These are phyloP conservation scores for Symphodus melops DNA, from an alignment of 2,113 vertebrate species.

Conservation along the genomic window DNA sequence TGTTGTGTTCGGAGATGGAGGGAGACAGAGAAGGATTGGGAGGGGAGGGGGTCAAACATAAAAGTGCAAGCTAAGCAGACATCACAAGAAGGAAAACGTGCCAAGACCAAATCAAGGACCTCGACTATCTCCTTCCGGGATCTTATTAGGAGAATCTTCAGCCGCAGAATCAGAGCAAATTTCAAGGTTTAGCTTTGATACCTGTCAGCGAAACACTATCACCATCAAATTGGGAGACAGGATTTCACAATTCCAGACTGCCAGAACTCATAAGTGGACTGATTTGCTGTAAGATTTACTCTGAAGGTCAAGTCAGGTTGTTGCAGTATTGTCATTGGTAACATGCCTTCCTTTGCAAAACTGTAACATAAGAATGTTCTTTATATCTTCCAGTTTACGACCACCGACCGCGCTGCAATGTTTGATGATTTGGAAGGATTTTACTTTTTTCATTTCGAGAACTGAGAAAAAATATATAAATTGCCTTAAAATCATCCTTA, in stretches of 20 bases:
- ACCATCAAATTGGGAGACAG: neutral
- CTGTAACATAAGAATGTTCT: neutral
- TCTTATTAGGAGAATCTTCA: conserved; percentile 27
- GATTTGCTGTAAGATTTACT: neutral
- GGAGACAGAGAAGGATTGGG: neutral
- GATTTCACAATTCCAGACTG: neutral
- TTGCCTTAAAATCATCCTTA: too few species aligned
- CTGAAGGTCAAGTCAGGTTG: neutral
- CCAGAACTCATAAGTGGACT: neutral
- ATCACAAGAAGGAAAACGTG: conserved; percentile 22
- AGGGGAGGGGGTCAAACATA: conserved; percentile 12
- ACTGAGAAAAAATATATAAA: too few species aligned
- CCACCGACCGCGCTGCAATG: neutral
- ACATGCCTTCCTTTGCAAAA: neutral
- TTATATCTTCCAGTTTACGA: neutral
- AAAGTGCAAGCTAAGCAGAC: conserved; percentile 56
- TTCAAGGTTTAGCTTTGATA: conserved; percentile 23
- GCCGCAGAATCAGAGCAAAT: neutral
- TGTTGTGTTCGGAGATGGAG: conserved; percentile 15
- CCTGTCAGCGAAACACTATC: neutral
- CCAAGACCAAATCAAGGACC: conserved; percentile 37
- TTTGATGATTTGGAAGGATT: neutral
- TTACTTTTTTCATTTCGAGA: too few species aligned
- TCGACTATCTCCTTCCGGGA: conserved; percentile 32
- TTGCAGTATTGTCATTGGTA: neutral